phyloP scores from a whole-genome alignment of 2,797 vertebrate genomes.

The Rallus crepitans region DNA sequence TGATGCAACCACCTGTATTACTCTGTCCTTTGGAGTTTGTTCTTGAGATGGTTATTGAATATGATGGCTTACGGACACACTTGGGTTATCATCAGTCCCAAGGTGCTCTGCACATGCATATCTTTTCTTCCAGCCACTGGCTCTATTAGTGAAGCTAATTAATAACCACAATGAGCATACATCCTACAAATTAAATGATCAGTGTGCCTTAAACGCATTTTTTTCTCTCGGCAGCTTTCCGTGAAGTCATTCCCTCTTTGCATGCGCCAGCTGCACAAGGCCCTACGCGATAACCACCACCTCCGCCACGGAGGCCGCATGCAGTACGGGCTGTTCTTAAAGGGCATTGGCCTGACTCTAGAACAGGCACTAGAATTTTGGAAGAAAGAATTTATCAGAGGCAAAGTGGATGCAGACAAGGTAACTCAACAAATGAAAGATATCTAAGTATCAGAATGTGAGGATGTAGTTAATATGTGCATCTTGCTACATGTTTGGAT shows the following conservation, averaged over 20 bases:
- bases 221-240: constrained; percentile 82
- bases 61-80: background rate
- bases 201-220: background rate
- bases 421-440: constrained; percentile 73
- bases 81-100: background rate
- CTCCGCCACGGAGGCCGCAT: constrained; percentile 95
- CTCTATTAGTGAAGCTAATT: constrained; percentile 1
- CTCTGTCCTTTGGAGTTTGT: background rate
- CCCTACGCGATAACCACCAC: constrained; percentile 91
- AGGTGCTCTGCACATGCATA: background rate
- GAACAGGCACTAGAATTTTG: constrained; percentile 97
- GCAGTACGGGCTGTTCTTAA: constrained; percentile 97
- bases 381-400: constrained; percentile 92
- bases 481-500: background rate
- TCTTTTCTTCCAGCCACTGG: background rate
- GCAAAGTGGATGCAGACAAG: constrained; percentile 96
- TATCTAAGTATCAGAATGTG: background rate
- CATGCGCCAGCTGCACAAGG: constrained; percentile 94
- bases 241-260: constrained; percentile 93
- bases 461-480: background rate
- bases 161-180: background rate
- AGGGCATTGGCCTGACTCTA: constrained; percentile 94
- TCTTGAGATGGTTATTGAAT: background rate
- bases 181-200: background rate
- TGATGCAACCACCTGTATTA: background rate